Evolutionary conservation across 1,140 invertebrate genomes (phyloP).

Genomic region (Drosophila pallidifrons): DNA sequence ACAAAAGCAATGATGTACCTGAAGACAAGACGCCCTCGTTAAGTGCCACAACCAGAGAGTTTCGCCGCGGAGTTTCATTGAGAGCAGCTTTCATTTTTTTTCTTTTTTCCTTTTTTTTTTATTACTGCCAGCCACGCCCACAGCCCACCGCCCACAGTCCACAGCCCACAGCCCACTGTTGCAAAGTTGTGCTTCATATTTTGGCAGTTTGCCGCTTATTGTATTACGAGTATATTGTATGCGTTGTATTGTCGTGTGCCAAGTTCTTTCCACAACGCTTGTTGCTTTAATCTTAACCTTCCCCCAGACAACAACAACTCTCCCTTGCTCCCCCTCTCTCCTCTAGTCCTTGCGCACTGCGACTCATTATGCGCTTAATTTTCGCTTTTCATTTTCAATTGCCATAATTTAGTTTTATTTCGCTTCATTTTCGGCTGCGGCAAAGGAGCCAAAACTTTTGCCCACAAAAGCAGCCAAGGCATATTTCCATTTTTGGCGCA

Average conservation of each 20-base stretch:
- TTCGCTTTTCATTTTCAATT: slow-evolving; percentile 85
- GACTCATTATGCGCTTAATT: slow-evolving; percentile 84
- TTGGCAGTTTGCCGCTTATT: slow-evolving; percentile 68
- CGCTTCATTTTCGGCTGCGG: slow-evolving; percentile 66
- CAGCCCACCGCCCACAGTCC: too few relatives aligned
- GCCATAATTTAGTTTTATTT: slow-evolving; percentile 84
- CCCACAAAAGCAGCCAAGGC: slow-evolving; percentile 49
- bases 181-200: slow-evolving; percentile 54
- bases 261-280: slow-evolving; percentile 43
- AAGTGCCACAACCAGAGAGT: slow-evolving; percentile 30
- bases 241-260: slow-evolving; percentile 59
- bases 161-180: neutral
- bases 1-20: neutral
- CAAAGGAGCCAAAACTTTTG: slow-evolving; percentile 54
- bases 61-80: slow-evolving; percentile 6
- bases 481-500: slow-evolving; percentile 72
- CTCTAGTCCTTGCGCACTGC: slow-evolving; percentile 23
- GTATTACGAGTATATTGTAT: slow-evolving; percentile 71
- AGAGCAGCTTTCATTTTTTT: slow-evolving; percentile 21
- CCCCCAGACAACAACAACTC: too few relatives aligned
- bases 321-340: neutral
- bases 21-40: slow-evolving; percentile 44
- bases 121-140: slow-evolving; percentile 28
- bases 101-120: slow-evolving; percentile 6
- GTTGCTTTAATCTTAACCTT: slow-evolving; percentile 67